Evolutionary conservation across 2,888 invertebrate genomes (phyloP), one percentile per base, ranked within the genome.

Genomic region (Flabesymbios commensalis): DNA sequence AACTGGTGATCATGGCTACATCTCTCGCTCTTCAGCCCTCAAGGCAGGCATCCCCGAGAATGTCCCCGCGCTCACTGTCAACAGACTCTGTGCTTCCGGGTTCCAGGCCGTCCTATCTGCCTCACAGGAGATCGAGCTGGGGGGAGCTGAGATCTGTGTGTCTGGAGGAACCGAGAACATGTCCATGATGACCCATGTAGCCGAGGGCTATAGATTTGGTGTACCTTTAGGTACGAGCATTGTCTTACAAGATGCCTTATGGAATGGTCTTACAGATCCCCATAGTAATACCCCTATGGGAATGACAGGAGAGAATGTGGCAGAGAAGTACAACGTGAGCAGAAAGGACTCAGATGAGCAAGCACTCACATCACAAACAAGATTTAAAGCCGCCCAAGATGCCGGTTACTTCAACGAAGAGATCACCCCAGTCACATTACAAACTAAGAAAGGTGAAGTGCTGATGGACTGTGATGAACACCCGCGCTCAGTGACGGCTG

Each of bases 161-260:
- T 90, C 94, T 28, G 97, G 96, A 49, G 97, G 98, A 0, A 88
- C 90, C 2, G 98, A 99, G 78, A 97, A 91, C 83, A 98, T 99
- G 98, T 93, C 93, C 1, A 91, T 93, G 81, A 86, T 90, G 1
- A 98, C 98, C 0, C 94, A 90, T 83, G 87, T 90, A 0, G 90
- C 92, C 0, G 87, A 96, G 53, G 74, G 78, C 55, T 85, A 92
- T 3, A 87, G 98, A 28, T 98, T 94, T 84, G 98, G 98, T 1
- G 90, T 93, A 10, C 86, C 87, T 0, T 85, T 98, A 1, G 97
- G 97, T 0, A 83, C 84, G 26, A 89, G 88, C 71, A 74, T 81
- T 32, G 79, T 83, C n/a, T 86, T 96, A 70, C 96, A 97, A 82
- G 97, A 98, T 83, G 87, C 90, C 0, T 84, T 98, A 17, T 97